phyloP scores from a whole-genome alignment of 2,797 vertebrate genomes.

The Erethizon dorsatum region DNA sequence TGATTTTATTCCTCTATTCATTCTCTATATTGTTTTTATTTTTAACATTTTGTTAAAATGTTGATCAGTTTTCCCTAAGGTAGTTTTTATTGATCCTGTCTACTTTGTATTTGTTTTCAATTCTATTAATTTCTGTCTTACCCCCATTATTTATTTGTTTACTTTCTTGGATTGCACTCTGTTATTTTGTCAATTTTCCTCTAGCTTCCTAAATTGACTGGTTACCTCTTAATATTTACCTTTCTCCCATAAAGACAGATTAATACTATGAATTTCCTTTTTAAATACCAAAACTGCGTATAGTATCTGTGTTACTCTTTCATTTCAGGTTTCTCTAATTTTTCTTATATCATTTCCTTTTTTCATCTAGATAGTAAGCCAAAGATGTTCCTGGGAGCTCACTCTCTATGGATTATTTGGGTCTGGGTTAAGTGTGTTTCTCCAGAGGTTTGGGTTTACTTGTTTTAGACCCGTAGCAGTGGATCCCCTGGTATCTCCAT shows the following conservation, averaged over 20 bases:
- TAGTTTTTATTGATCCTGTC: not conserved
- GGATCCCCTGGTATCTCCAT: not conserved
- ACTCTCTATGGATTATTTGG: not conserved
- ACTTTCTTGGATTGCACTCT: not conserved
- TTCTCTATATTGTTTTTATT: not conserved
- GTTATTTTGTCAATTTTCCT: not conserved
- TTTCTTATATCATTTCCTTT: slow-evolving; percentile 2
- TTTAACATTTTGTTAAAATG: not conserved
- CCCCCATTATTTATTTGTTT: not conserved
- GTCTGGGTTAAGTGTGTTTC: not conserved
- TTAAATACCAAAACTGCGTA: not conserved
- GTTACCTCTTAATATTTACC: not conserved
- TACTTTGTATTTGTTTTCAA: not conserved
- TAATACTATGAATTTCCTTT: not conserved
- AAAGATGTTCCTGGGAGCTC: not conserved
- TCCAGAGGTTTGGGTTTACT: not conserved
- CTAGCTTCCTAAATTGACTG: not conserved
- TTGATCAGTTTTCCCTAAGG: not conserved
- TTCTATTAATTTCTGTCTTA: not conserved
- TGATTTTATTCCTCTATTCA: not conserved
- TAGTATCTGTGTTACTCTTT: not conserved
- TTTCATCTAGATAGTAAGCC: not conserved
- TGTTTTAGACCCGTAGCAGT: not conserved
- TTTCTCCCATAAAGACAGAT: not conserved
- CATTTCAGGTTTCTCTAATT: not conserved